Base-by-base conservation (phyloP, 2,797 vertebrate genomes). In the Falco naumanni region DNA sequence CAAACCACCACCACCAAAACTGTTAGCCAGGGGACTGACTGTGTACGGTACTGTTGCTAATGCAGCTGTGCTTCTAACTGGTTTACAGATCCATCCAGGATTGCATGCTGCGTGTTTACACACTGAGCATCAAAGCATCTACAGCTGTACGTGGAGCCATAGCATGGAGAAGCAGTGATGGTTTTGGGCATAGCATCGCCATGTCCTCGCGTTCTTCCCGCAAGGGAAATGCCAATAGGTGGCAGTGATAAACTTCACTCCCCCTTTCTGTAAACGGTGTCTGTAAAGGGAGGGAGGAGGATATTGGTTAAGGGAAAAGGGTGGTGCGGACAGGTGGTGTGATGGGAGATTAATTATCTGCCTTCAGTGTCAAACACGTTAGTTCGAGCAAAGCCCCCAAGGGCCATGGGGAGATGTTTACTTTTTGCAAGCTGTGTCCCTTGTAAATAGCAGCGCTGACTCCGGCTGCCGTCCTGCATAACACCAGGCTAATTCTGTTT, bases 291-390 rank as follows among this genome's bases (percentile, higher is more conserved):
- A 96, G n/a, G 79, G n/a, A 90, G 64, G 29, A 90, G 71, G 65
- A 39, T 84, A 64, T 4, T 86, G 84, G 84, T 29, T 69, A 71
- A 71, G 76, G 47, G 72, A 61, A 88, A 88, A 87, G 84, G 89
- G 84, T 91, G 95, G 47, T 89, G 47, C 41, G 80, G 92, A 92
- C 97, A 97, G 94, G 95, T 97, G 95, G 92, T 94, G 97, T 95
- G 96, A 96, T 92, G 80, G 85, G 93, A 98, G 97, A 98, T 98
- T 98, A 98, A 98, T 98, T 97, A 97, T 95, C 77, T 95, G 68
- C 83, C 95, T 97, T 97, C 57, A 69, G 34, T 97, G 89, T 95
- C 97, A 97, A 43, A 94, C 94, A 81, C 76, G 80, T 91, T 93
- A 78, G 70, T 91, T 95, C 77, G 72, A 95, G 76, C 56, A 57